Percentiles rank a stretch among this genome's conserved stretches.
Conservation (phyloP, 2,113 vertebrate species). For the Hemiscyllium ocellatum region DNA sequence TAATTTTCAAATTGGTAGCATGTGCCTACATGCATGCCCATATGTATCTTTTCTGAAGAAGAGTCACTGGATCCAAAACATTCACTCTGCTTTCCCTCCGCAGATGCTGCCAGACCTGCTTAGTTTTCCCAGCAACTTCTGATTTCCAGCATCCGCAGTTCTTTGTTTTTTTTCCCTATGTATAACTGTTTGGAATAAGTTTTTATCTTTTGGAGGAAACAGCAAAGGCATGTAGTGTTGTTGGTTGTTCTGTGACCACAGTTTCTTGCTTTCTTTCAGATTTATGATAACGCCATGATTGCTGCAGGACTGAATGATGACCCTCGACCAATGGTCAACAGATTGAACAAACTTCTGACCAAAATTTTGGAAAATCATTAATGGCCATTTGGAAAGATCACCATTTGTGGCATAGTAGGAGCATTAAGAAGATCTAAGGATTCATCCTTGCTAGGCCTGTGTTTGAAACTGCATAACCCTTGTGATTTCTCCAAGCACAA, state of each 20-base stretch:
- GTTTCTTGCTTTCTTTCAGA: conserved; percentile 54
- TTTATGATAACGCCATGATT: conserved; percentile 97
- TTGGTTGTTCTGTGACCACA: background rate
- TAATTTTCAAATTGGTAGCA: too few relatives aligned
- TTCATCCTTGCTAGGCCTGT: background rate
- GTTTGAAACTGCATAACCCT: background rate
- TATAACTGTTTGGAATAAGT: too few relatives aligned
- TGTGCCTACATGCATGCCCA: too few relatives aligned
- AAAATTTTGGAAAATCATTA: conserved; percentile 77
- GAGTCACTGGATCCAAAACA: too few relatives aligned
- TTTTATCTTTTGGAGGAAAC: too few relatives aligned
- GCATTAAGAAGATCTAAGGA: background rate
- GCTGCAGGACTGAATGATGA: conserved; percentile 85
- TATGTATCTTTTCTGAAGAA: too few relatives aligned
- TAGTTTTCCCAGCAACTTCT: too few relatives aligned
- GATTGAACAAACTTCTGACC: conserved; percentile 78
- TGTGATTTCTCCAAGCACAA: background rate
- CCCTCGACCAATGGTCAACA: conserved; percentile 82
- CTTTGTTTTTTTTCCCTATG: too few relatives aligned
- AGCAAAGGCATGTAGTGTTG: background rate
- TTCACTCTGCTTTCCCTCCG: too few relatives aligned
- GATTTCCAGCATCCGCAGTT: too few relatives aligned
- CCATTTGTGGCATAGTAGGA: background rate
- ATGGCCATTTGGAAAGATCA: background rate
- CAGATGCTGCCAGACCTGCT: too few relatives aligned